phyloP scores from a whole-genome alignment of 1,140 invertebrate species.

The Diprion similis region DNA sequence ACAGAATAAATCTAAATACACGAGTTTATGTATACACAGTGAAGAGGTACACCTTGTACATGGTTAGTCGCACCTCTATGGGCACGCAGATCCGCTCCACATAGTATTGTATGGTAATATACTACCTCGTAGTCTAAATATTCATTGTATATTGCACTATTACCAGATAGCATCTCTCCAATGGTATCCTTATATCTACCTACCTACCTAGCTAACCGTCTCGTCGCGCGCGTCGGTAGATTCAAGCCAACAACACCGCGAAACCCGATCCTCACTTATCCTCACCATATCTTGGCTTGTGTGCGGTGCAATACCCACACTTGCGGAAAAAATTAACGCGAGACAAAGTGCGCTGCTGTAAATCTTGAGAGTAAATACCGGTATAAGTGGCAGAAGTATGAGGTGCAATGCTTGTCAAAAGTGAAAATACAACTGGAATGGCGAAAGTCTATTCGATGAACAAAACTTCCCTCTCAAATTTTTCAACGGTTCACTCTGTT shows the following conservation, averaged over 20 bases:
- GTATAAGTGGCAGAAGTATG: too few species aligned
- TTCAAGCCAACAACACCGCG: not conserved
- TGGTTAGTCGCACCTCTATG: constrained; percentile 40
- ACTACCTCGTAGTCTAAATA: constrained; percentile 41
- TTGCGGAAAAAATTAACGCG: not conserved
- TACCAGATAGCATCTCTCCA: constrained; percentile 38
- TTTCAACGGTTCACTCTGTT: too few species aligned
- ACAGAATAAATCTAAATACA: not conserved
- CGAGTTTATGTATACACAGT: too few species aligned
- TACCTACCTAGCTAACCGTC: too few species aligned
- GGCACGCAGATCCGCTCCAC: constrained; percentile 39
- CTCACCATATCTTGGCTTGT: not conserved
- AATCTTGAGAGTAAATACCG: not conserved
- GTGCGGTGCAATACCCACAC: not conserved
- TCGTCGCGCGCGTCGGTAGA: too few species aligned
- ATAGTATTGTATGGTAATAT: constrained; percentile 48
- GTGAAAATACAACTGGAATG: too few species aligned
- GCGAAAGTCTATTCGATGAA: too few species aligned
- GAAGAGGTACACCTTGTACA: constrained; percentile 13
- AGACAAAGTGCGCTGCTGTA: not conserved
- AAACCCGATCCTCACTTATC: not conserved
- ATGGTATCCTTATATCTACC: not conserved
- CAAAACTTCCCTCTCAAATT: too few species aligned
- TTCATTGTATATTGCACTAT: constrained; percentile 47
- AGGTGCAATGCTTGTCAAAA: too few species aligned